phyloP scores from a whole-genome alignment of 1,140 invertebrate genomes.

The Mizuhopecten yessoensis region DNA sequence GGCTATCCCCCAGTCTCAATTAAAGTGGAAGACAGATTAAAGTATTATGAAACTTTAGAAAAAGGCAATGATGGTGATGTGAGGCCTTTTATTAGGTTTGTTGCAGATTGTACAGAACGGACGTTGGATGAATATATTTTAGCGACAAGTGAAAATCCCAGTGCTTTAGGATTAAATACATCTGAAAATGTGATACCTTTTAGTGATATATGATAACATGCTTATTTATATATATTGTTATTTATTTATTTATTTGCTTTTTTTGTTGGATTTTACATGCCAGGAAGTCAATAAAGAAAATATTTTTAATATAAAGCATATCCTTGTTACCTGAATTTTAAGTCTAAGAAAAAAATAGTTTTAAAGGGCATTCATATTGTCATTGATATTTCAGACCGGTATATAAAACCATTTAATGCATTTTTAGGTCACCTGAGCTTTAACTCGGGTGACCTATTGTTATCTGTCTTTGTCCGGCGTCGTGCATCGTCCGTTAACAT shows the following conservation, averaged over 20 bases:
- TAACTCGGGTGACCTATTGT: no score
- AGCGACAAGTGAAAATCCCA: slow-evolving; percentile 70
- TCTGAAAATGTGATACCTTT: slow-evolving; percentile 54
- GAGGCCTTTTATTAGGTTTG: slow-evolving; percentile 95
- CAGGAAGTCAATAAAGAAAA: no score
- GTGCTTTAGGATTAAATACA: slow-evolving; percentile 50
- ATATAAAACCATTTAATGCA: no score
- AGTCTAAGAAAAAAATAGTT: neutral
- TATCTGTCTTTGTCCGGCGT: no score
- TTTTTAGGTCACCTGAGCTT: no score
- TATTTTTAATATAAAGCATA: no score
- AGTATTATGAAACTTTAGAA: slow-evolving; percentile 92
- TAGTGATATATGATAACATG: slow-evolving; percentile 14
- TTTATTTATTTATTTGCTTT: neutral
- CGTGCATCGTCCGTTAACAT: no score
- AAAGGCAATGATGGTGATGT: slow-evolving; percentile 90
- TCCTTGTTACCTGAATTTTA: no score
- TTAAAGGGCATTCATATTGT: neutral
- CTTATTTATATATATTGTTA: neutral
- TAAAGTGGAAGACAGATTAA: slow-evolving; percentile 92
- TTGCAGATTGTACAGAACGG: slow-evolving; percentile 96
- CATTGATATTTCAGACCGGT: slow-evolving; percentile 32
- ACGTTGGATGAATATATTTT: slow-evolving; percentile 93
- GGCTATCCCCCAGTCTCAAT: slow-evolving; percentile 98
- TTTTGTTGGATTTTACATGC: neutral